Conservation (phyloP, 1,140 invertebrate species). For the Drosophila kikkawai region DNA sequence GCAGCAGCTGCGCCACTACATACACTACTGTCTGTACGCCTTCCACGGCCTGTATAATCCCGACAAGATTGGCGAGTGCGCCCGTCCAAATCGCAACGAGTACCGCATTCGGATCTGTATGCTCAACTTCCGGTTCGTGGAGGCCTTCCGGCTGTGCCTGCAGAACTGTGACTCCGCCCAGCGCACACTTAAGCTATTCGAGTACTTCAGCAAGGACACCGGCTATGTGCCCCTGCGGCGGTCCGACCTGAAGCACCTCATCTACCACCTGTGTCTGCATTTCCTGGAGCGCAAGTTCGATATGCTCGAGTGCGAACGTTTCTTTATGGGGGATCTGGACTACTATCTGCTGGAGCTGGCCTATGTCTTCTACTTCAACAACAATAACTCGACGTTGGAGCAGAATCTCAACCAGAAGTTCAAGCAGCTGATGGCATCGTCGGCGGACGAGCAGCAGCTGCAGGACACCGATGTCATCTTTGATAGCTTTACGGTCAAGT, state of each 20-base stretch:
- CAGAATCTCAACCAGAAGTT: slow-evolving; percentile 83
- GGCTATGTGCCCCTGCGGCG: slow-evolving; percentile 80
- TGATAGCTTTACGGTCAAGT: slow-evolving; percentile 80
- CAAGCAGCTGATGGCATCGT: slow-evolving; percentile 71
- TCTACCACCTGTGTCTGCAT: slow-evolving; percentile 81
- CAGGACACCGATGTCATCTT: slow-evolving; percentile 82
- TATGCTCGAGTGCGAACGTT: slow-evolving; percentile 78
- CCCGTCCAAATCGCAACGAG: slow-evolving; percentile 69
- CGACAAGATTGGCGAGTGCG: slow-evolving; percentile 85
- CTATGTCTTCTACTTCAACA: slow-evolving; percentile 84
- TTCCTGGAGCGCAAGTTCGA: slow-evolving; percentile 77
- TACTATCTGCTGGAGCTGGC: slow-evolving; percentile 83
- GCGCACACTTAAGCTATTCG: slow-evolving; percentile 79
- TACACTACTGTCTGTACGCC: slow-evolving; percentile 87
- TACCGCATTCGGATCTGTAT: slow-evolving; percentile 82
- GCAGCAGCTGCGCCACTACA: slow-evolving; percentile 76
- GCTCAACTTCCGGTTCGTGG: slow-evolving; percentile 83
- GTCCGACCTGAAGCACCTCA: slow-evolving; percentile 81
- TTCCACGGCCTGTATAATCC: slow-evolving; percentile 86
- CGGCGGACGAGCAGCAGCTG: slow-evolving; percentile 52
- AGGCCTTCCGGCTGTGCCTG: slow-evolving; percentile 79
- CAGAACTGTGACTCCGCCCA: slow-evolving; percentile 64
- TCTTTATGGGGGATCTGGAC: slow-evolving; percentile 81
- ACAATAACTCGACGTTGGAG: slow-evolving; percentile 81
- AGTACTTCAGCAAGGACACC: slow-evolving; percentile 85